A percentile compares a stretch with the other conserved stretches of the same genome.
These are phyloP conservation scores for Donacobius atricapilla DNA, from an alignment of 2,113 vertebrate species.

Conservation along the genomic window DNA sequence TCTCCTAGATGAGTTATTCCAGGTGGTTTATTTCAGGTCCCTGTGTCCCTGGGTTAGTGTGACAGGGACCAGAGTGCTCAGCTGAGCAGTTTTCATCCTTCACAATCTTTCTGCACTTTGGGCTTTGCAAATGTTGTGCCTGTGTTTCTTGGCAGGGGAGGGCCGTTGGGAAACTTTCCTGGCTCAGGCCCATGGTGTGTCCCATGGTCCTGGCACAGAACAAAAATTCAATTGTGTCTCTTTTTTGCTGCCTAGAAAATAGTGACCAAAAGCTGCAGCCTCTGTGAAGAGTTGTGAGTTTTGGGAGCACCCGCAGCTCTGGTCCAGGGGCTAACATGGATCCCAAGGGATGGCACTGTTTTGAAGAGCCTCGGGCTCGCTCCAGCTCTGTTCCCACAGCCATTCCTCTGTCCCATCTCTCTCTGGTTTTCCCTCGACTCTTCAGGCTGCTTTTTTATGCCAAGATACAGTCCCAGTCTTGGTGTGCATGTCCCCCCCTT, in stretches of 20 bases:
- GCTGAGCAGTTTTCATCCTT: background rate
- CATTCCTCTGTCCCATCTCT: background rate
- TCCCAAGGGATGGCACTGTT: background rate
- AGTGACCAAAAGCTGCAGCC: background rate
- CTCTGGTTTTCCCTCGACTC: background rate
- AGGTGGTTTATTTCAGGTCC: background rate
- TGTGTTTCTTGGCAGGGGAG: background rate
- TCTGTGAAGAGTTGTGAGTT: background rate
- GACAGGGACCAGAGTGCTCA: background rate
- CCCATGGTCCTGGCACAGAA: background rate
- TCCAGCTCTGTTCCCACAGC: background rate
- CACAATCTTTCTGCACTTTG: background rate
- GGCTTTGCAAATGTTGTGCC: background rate
- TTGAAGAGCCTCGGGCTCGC: accelerated
- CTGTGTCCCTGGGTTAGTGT: background rate
- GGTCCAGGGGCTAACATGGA: accelerated
- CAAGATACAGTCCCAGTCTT: background rate
- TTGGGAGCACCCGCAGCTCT: background rate
- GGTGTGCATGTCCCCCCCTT: background rate
- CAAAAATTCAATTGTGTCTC: background rate
- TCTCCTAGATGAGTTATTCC: background rate
- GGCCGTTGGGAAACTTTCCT: background rate
- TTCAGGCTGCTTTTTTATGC: background rate
- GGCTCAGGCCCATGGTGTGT: background rate
- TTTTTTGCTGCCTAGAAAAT: background rate